Evolutionary conservation across 2,888 invertebrate species (phyloP).

Genomic region (Eupithecia dodoneata): DNA sequence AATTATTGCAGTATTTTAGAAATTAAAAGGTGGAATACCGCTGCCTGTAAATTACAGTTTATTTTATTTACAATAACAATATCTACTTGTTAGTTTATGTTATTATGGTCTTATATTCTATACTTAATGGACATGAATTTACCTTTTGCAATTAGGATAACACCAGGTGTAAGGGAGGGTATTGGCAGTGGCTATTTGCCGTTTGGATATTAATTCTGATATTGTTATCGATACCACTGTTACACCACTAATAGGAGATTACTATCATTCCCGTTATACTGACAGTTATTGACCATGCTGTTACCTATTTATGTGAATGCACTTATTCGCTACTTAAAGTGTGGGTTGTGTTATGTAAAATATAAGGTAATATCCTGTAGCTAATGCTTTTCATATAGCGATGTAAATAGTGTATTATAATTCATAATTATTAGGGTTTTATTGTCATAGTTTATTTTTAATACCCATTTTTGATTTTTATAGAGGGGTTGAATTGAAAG

Average conservation of each 20-base stretch:
- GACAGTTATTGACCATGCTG: neutral
- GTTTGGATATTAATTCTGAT: neutral
- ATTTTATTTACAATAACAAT: neutral
- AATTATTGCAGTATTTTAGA: neutral
- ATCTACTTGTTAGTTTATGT: neutral
- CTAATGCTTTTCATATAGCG: slow-evolving; percentile 72
- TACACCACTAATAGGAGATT: neutral
- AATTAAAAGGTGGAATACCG: neutral
- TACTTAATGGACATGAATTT: slow-evolving; percentile 7
- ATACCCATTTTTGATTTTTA: slow-evolving; percentile 1
- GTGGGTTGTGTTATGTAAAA: slow-evolving; percentile 83
- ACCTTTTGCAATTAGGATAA: neutral
- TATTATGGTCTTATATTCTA: neutral
- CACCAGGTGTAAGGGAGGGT: neutral
- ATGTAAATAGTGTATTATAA: slow-evolving; percentile 79
- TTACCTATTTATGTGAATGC: slow-evolving; percentile 30
- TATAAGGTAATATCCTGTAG: slow-evolving; percentile 78
- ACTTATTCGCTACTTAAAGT: slow-evolving; percentile 74
- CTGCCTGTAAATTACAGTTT: neutral
- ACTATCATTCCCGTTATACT: neutral
- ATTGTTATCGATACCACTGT: neutral
- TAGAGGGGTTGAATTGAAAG: neutral
- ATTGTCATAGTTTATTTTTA: slow-evolving; percentile 36
- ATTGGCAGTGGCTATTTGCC: neutral
- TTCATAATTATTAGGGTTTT: slow-evolving; percentile 27